These are phyloP conservation scores for Mactra quadrangularis DNA, from an alignment of 1,140 invertebrate species.

Conservation along the genomic window DNA sequence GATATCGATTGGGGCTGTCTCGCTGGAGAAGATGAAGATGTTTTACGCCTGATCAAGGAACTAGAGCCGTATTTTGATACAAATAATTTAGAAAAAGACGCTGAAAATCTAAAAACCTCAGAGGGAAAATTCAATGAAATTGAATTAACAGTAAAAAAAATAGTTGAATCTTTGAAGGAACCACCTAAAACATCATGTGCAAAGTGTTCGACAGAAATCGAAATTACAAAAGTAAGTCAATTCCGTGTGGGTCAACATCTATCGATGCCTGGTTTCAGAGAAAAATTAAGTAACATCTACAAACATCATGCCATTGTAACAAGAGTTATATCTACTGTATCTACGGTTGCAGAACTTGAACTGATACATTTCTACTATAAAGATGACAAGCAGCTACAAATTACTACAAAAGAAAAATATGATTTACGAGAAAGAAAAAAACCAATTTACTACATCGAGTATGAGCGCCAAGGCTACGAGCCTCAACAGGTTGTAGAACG, in stretches of 20 bases:
- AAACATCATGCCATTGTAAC: slow-evolving; percentile 38
- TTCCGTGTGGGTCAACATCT: slow-evolving; percentile 38
- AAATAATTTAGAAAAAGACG: too few relatives aligned
- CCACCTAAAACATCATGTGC: not conserved
- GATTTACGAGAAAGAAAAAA: slow-evolving; percentile 21
- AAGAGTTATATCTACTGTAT: not conserved
- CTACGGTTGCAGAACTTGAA: not conserved
- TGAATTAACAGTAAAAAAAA: too few relatives aligned
- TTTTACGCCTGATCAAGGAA: too few relatives aligned
- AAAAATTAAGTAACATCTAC: not conserved
- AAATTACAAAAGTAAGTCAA: not conserved
- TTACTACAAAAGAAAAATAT: not conserved
- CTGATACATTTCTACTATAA: slow-evolving; percentile 11
- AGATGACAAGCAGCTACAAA: not conserved
- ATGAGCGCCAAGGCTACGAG: not conserved
- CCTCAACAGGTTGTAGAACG: slow-evolving; percentile 25
- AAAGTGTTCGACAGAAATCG: slow-evolving; percentile 3
- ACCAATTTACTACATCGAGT: slow-evolving; percentile 23
- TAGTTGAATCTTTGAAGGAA: too few relatives aligned
- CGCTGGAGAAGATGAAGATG: too few relatives aligned
- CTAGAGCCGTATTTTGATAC: too few relatives aligned
- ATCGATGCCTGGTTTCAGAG: slow-evolving; percentile 1
- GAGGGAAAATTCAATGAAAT: too few relatives aligned
- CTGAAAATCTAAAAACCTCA: too few relatives aligned
- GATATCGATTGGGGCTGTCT: too few relatives aligned